phyloP scores from a whole-genome alignment of 2,888 invertebrate species.

The Caenorhabditis sp. region DNA sequence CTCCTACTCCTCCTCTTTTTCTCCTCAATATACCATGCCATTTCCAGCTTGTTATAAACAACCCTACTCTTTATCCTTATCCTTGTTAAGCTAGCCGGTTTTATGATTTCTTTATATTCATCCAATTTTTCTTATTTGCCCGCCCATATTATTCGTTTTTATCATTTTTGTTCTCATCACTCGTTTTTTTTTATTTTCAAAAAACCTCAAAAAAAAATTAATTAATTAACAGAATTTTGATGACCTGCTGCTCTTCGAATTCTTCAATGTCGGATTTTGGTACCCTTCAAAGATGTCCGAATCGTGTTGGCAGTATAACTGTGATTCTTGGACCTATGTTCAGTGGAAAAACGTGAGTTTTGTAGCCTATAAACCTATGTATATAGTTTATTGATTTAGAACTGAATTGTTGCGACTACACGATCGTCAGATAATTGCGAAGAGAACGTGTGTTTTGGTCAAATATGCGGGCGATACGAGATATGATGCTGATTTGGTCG shows the following conservation, averaged over 20 bases:
- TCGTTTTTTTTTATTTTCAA: too few relatives aligned
- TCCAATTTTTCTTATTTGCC: too few relatives aligned
- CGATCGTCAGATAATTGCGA: constrained; percentile 64
- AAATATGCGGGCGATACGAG: constrained; percentile 67
- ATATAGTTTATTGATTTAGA: constrained; percentile 35
- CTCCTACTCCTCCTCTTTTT: constrained; percentile 5
- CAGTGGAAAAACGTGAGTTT: constrained; percentile 57
- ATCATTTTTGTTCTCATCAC: too few relatives aligned
- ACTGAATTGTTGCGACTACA: constrained; percentile 67
- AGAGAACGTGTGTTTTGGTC: constrained; percentile 61
- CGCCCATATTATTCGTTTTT: too few relatives aligned
- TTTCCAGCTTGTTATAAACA: neutral
- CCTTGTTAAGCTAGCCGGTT: too few relatives aligned
- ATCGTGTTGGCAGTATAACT: constrained; percentile 44
- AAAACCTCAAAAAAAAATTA: neutral
- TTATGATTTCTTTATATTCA: too few relatives aligned
- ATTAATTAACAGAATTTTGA: neutral
- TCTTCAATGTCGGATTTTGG: constrained; percentile 24
- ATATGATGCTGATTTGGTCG: constrained; percentile 59
- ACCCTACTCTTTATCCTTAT: too few relatives aligned
- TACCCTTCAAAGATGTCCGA: constrained; percentile 32
- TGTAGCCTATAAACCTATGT: too few relatives aligned
- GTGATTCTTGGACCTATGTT: constrained; percentile 61
- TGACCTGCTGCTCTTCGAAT: constrained; percentile 36
- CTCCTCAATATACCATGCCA: constrained; percentile 19